Evolutionary conservation across 2,888 invertebrate genomes (phyloP).

Genomic region (Dolichomitus sp.): DNA sequence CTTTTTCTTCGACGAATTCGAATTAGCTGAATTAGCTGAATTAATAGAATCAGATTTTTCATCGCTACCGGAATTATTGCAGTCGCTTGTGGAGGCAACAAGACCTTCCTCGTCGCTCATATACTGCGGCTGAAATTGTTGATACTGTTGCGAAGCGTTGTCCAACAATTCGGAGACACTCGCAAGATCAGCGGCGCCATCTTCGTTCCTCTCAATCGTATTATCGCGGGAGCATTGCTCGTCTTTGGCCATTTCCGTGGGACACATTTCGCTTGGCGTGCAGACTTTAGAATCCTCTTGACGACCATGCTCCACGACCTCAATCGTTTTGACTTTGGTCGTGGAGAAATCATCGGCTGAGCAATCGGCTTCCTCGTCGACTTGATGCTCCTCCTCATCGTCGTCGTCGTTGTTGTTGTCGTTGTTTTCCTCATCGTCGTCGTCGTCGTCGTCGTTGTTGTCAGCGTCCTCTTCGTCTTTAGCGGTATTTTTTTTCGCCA

Average conservation of each 20-base stretch:
- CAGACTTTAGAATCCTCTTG: conserved; percentile 88
- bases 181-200: conserved; percentile 89
- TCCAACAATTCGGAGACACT: conserved; percentile 92
- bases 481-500: conserved; percentile 3
- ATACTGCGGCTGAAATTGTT: conserved; percentile 83
- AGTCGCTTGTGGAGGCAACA: conserved; percentile 94
- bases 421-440: conserved; percentile 74
- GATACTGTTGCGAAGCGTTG: conserved; percentile 89
- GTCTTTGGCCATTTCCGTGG: conserved; percentile 33
- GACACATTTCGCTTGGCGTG: conserved; percentile 82
- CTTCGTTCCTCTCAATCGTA: conserved; percentile 72
- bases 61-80: conserved; percentile 94
- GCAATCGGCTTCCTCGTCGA: conserved; percentile 59
- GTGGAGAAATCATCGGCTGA: conserved; percentile 74
- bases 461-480: conserved; percentile 71
- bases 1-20: conserved; percentile 75
- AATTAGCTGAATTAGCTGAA: conserved; percentile 87
- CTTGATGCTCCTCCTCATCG: conserved; percentile 73
- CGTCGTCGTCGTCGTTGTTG: conserved; percentile 74
- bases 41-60: conserved; percentile 92
- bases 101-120: conserved; percentile 92
- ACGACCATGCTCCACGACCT: conserved; percentile 74
- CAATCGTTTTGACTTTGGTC: conserved; percentile 46
- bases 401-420: conserved; percentile 75
- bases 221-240: conserved; percentile 54